Conservation (phyloP, 1,140 invertebrate genomes). For the Adoxophyes honmai region DNA sequence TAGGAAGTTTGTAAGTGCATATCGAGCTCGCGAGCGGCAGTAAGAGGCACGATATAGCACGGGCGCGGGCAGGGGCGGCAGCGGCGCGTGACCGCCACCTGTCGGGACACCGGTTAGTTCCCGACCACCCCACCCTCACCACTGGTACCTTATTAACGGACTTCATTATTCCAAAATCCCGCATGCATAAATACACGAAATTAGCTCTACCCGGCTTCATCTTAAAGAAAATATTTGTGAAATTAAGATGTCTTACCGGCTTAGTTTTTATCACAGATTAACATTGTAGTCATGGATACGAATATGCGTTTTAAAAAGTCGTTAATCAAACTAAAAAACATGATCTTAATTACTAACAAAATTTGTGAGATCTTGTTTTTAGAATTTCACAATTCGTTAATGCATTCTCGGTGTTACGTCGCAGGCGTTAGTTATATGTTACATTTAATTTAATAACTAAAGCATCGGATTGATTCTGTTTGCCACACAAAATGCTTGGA, state of each 20-base stretch:
- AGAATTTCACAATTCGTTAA: too few species aligned
- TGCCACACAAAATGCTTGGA: too few species aligned
- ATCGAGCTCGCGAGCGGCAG: not conserved
- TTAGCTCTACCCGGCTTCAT: conserved; percentile 16
- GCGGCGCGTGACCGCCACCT: conserved; percentile 60
- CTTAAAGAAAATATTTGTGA: not conserved
- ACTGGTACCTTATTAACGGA: conserved; percentile 48
- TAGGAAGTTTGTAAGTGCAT: too few species aligned
- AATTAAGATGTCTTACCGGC: conserved; percentile 18
- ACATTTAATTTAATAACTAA: not conserved
- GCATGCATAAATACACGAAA: conserved; percentile 30
- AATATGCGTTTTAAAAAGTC: too few species aligned
- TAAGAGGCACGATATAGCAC: conserved; percentile 28
- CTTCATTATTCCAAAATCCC: conserved; percentile 59
- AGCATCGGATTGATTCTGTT: too few species aligned
- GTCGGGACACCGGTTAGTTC: conserved; percentile 26
- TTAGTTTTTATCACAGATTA: too few species aligned
- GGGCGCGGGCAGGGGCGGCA: conserved; percentile 29
- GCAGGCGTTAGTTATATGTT: too few species aligned
- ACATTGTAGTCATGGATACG: too few species aligned
- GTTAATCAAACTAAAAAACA: too few species aligned
- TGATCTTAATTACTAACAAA: too few species aligned
- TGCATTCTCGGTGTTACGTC: too few species aligned
- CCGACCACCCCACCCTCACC: conserved; percentile 30
- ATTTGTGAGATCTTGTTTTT: too few species aligned